Evolutionary conservation across 1,140 invertebrate species (phyloP).

Genomic region (Thalassaphorura encarpata): DNA sequence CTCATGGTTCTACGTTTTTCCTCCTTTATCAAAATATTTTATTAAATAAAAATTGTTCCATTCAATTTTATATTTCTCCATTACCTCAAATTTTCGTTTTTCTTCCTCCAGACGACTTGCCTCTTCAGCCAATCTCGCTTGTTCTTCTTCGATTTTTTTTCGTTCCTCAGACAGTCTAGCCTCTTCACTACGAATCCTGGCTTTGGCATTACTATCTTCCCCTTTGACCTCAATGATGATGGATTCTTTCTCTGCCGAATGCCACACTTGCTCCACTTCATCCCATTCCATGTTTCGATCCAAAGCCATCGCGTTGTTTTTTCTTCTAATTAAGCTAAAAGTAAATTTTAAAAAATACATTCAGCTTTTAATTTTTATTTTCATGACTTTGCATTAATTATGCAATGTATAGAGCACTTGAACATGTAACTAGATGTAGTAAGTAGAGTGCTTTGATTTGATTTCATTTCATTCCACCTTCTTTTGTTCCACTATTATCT

Average conservation of each 20-base stretch:
- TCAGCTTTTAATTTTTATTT: too few species aligned
- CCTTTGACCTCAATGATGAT: conserved; percentile 49
- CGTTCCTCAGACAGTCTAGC: conserved; percentile 24
- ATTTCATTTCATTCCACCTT: too few species aligned
- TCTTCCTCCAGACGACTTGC: conserved; percentile 31
- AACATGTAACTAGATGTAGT: too few species aligned
- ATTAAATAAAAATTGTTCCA: conserved; percentile 1
- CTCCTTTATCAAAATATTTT: conserved; percentile 19
- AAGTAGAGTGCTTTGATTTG: too few species aligned
- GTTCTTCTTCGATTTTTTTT: conserved; percentile 29
- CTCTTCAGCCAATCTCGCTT: conserved; percentile 26
- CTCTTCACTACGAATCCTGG: not conserved
- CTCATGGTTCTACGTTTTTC: conserved; percentile 17
- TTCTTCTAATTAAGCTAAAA: too few species aligned
- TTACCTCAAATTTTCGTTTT: conserved; percentile 33
- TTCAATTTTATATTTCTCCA: conserved; percentile 2
- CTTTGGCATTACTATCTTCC: conserved; percentile 36
- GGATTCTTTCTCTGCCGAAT: conserved; percentile 31
- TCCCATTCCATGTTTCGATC: conserved; percentile 34
- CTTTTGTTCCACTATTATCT: too few species aligned
- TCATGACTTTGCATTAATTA: too few species aligned
- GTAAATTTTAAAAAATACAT: too few species aligned
- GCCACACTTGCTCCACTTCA: conserved; percentile 34
- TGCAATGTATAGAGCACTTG: too few species aligned
- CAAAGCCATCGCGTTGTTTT: conserved; percentile 11